Conservation (phyloP, 2,113 vertebrate species). For the Hydrochoerus hydrochaeris region DNA sequence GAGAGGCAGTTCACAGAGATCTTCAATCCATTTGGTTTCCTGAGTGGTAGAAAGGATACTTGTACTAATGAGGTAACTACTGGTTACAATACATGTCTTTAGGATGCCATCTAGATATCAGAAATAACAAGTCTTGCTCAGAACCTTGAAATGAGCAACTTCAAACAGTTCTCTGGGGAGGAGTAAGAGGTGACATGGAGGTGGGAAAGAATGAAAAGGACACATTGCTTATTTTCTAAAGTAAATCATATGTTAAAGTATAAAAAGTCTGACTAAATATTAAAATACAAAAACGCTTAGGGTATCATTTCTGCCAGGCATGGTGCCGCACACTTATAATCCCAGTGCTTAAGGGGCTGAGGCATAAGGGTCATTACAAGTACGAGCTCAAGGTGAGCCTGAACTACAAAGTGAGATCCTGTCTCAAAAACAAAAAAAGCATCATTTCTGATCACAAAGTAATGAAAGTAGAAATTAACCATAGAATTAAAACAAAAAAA, state of each 20-base stretch:
- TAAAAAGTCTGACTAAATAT: background rate
- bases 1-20: background rate
- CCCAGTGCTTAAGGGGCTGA: background rate
- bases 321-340: too few species aligned
- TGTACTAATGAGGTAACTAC: background rate
- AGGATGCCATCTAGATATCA: too few species aligned
- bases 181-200: fast-evolving
- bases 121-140: background rate
- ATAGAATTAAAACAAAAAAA: too few species aligned
- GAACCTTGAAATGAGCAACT: background rate
- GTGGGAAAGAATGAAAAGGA: background rate
- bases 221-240: background rate
- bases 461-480: background rate
- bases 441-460: background rate
- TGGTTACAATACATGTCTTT: background rate
- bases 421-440: background rate
- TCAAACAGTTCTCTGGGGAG: background rate
- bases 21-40: background rate
- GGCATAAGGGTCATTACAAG: background rate
- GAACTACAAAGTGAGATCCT: too few species aligned
- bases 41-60: background rate
- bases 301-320: background rate
- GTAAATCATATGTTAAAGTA: background rate
- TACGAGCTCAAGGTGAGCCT: background rate
- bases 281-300: background rate